phyloP scores from a whole-genome alignment of 2,888 invertebrate genomes.

The Chloroclystis v-ata region DNA sequence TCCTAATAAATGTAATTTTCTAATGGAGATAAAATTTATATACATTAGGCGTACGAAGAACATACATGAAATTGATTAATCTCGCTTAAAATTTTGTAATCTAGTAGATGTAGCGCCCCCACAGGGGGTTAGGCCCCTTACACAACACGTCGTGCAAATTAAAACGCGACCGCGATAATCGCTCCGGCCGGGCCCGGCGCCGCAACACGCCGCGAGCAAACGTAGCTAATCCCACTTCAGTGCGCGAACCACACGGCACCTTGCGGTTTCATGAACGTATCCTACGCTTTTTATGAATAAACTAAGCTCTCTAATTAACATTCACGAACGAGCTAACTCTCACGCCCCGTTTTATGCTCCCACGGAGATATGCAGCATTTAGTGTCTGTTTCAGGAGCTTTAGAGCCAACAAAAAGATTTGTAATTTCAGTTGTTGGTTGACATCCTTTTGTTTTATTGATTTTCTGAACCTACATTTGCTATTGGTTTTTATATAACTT shows the following conservation, averaged over 20 bases:
- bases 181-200: conserved; percentile 43
- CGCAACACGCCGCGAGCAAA: conserved; percentile 40
- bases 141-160: conserved; percentile 68
- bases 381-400: neutral
- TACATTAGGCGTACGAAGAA: conserved; percentile 15
- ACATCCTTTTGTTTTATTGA: neutral
- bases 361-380: conserved; percentile 6
- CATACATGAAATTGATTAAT: conserved; percentile 26
- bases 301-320: conserved; percentile 14
- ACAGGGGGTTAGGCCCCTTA: conserved; percentile 34
- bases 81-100: conserved; percentile 28
- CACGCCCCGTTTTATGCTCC: conserved; percentile 8
- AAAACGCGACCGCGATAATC: conserved; percentile 66
- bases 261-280: conserved; percentile 32
- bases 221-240: conserved; percentile 30
- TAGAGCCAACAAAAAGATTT: neutral
- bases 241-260: conserved; percentile 34
- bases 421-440: conserved; percentile 1
- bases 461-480: no score
- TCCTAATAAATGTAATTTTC: conserved; percentile 18
- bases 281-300: conserved; percentile 12
- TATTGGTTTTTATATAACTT: no score
- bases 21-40: conserved; percentile 26
- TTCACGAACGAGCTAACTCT: conserved; percentile 11
- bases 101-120: conserved; percentile 26